Evolutionary conservation across 2,797 vertebrate genomes (phyloP), one percentile per base, ranked within the genome.

Genomic region (Gila robusta): DNA sequence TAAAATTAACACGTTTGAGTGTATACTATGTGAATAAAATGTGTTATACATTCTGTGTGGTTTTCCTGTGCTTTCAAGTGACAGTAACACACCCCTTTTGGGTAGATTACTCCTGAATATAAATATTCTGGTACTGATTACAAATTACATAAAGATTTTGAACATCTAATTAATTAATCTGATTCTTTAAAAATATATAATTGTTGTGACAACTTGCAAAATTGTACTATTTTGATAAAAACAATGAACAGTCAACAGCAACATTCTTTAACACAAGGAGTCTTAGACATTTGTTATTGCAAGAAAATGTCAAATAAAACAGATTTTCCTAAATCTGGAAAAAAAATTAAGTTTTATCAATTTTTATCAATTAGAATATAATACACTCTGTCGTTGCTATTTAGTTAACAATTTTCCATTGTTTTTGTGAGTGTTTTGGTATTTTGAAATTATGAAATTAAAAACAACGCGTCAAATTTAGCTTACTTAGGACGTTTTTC

Each of bases 1-100:
- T 94, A 93, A 92, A 95, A 66, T 66, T 8, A 28, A 79, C 47
- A n/a, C 66, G 54, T 32, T 73, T 85, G 39, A 32, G 77, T 87
- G 71, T 95, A 89, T 92, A 94, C 91, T 59, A 94, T 95, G 90
- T 85, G 56, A 95, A 91, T 94, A 95, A 95, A 95, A 44, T 92
- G 89, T 91, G 80, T 90, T 90, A 59, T 72, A 88, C 49, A 87
- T 77, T 47, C 14, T 62, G 1, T 47, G 56, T 82, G 12, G 11
- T 67, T 67, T 35, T 70, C 12, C n/a, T 81, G 26, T 74, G 35
- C 4, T 35, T 86, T 67, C 17, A 19, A 49, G 11, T 44, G 23
- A 64, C 56, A 32, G 19, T 79, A 41, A 17, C 14, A 11, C 37
- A 3, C 12, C 12, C 7, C 9, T 26, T 35, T 28, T 62, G 4